Conservation (phyloP, 23 tunicate species). For the Botrylloides violaceus region DNA sequence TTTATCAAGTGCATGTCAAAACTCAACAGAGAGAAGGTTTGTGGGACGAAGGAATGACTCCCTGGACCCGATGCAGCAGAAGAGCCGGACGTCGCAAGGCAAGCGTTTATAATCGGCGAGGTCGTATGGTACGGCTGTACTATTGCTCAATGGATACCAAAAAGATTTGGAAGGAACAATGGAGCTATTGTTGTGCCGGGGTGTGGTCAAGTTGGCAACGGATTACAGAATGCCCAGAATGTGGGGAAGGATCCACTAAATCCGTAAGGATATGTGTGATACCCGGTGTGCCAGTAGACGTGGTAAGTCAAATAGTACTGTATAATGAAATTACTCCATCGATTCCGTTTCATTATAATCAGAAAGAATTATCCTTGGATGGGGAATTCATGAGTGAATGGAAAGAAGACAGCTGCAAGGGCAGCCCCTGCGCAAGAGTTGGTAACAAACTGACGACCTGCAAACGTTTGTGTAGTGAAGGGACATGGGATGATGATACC, state of each 20-base stretch:
- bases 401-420: background rate
- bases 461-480: background rate
- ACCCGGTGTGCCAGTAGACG: background rate
- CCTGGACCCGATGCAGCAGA: conserved; percentile 5
- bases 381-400: conserved; percentile 10
- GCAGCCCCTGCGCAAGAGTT: background rate
- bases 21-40: too few relatives aligned
- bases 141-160: background rate
- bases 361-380: background rate
- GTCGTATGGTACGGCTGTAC: background rate
- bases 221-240: conserved; percentile 2
- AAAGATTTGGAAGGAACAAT: conserved; percentile 12
- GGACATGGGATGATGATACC: background rate
- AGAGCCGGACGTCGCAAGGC: background rate
- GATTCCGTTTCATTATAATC: background rate
- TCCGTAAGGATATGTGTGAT: conserved; percentile 14
- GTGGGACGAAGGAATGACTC: conserved; percentile 1
- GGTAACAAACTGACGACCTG: conserved; percentile 10
- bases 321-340: too few relatives aligned
- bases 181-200: conserved; percentile 14
- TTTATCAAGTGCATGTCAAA: too few relatives aligned
- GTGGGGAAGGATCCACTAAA: background rate
- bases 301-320: conserved; percentile 4
- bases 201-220: conserved; percentile 13
- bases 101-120: conserved; percentile 11